A percentile compares a stretch with the other conserved stretches of the same genome.
These are phyloP conservation scores for Rhabditoides inermis DNA, from an alignment of 2,888 invertebrate genomes.

Conservation along the genomic window DNA sequence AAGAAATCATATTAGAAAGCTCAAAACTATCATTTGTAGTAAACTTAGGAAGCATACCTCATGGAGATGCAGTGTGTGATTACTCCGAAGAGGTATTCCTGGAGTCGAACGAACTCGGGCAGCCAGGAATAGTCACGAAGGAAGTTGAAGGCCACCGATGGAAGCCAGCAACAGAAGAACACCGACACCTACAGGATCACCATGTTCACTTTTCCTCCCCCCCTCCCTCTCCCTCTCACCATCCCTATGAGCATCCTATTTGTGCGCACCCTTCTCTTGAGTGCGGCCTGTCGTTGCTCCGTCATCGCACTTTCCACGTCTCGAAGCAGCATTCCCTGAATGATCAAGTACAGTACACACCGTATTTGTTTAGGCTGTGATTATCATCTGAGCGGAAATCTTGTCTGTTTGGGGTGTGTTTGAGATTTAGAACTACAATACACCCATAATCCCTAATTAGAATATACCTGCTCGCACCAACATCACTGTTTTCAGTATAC, in stretches of 20 bases:
- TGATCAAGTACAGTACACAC: too few species aligned
- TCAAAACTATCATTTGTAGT: too few species aligned
- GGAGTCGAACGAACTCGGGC: conserved; percentile 31
- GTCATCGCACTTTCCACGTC: conserved; percentile 21
- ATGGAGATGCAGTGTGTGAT: conserved; percentile 51
- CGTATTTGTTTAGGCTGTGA: too few species aligned
- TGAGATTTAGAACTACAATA: too few species aligned
- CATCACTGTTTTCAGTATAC: too few species aligned
- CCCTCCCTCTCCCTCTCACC: conserved; percentile 57
- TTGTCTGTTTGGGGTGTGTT: too few species aligned
- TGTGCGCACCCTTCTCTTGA: conserved; percentile 76
- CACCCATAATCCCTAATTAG: too few species aligned
- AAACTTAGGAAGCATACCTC: too few species aligned
- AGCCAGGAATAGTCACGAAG: conserved; percentile 45
- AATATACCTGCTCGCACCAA: too few species aligned
- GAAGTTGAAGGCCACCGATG: conserved; percentile 51
- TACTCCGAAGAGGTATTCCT: conserved; percentile 46
- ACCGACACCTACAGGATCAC: conserved; percentile 61
- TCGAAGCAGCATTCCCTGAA: too few species aligned
- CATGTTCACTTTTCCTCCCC: background rate
- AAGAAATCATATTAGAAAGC: too few species aligned
- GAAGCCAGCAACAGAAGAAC: conserved; percentile 78
- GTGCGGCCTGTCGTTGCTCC: conserved; percentile 38
- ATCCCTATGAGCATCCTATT: conserved; percentile 96
- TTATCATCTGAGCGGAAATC: too few species aligned